Evolutionary conservation across 2,797 vertebrate genomes (phyloP).

Genomic region (Leptodactylus fallax): DNA sequence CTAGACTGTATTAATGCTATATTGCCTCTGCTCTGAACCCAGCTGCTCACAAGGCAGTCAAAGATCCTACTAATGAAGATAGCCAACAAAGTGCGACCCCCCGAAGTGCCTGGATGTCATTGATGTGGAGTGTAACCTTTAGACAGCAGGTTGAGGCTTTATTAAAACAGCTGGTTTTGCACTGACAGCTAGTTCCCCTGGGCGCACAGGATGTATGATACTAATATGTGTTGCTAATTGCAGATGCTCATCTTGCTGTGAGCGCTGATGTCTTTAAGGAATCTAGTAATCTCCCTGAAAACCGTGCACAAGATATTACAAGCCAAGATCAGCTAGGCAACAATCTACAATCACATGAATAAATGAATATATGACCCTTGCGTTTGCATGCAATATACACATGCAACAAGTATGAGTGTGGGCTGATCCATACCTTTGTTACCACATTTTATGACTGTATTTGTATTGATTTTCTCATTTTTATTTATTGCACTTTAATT

Average conservation of each 20-base stretch:
- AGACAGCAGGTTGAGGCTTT: conserved; percentile 65
- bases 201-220: conserved; percentile 62
- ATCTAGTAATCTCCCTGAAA: conserved; percentile 62
- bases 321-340: conserved; percentile 13
- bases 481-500: background rate
- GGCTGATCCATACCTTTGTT: background rate
- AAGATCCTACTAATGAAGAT: conserved; percentile 49
- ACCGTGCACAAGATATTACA: conserved; percentile 33
- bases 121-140: conserved; percentile 66
- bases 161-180: conserved; percentile 69
- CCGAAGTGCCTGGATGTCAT: conserved; percentile 50
- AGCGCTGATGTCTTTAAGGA: conserved; percentile 50
- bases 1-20: background rate
- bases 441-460: background rate
- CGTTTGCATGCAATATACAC: background rate
- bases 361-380: background rate
- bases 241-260: conserved; percentile 63
- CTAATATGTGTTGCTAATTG: conserved; percentile 65
- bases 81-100: conserved; percentile 62
- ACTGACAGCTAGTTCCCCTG: conserved; percentile 48
- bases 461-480: background rate
- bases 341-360: conserved; percentile 18
- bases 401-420: background rate
- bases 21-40: background rate
- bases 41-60: conserved; percentile 9